Evolutionary conservation across 1,140 invertebrate genomes (phyloP).

Genomic region (Belonocnema kinseyi): DNA sequence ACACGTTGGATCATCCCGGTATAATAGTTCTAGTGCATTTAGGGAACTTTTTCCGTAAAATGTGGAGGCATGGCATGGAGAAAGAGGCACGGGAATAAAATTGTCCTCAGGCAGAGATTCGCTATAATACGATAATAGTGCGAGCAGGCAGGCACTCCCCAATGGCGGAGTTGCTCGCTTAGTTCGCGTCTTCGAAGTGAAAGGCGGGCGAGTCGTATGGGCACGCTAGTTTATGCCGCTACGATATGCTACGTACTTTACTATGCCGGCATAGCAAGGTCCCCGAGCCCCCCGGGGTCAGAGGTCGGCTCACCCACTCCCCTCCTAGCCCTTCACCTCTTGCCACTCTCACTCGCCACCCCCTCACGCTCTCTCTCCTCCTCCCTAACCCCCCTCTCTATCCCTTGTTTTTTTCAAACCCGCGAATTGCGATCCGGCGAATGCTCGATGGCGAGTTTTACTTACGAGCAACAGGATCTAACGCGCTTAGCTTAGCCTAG

Average conservation of each 20-base stretch:
- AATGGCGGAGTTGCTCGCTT: conserved; percentile 55
- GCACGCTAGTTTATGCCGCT: conserved; percentile 67
- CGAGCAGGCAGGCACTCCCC: conserved; percentile 65
- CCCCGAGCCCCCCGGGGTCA: conserved; percentile 70
- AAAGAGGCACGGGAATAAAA: conserved; percentile 54
- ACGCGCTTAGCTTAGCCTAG: conserved; percentile 9
- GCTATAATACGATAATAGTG: conserved; percentile 72
- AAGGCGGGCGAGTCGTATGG: conserved; percentile 71
- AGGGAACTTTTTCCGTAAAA: neutral
- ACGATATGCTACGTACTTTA: conserved; percentile 55
- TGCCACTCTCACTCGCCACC: conserved; percentile 41
- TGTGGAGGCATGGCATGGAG: neutral
- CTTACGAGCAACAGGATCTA: conserved; percentile 37
- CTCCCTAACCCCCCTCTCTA: no score
- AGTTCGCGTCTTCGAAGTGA: conserved; percentile 72
- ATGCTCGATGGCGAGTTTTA: conserved; percentile 23
- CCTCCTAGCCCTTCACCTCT: conserved; percentile 57
- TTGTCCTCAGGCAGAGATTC: conserved; percentile 64
- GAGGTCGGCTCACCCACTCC: conserved; percentile 73
- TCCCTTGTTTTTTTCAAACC: neutral
- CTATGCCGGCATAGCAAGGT: conserved; percentile 69
- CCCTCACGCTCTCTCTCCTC: neutral
- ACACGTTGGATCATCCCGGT: neutral
- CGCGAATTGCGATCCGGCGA: neutral
- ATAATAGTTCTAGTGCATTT: neutral